A percentile compares a stretch with the other conserved stretches of the same genome.
Conservation (phyloP, 2,797 vertebrate genomes). For the Alcedo atthis region DNA sequence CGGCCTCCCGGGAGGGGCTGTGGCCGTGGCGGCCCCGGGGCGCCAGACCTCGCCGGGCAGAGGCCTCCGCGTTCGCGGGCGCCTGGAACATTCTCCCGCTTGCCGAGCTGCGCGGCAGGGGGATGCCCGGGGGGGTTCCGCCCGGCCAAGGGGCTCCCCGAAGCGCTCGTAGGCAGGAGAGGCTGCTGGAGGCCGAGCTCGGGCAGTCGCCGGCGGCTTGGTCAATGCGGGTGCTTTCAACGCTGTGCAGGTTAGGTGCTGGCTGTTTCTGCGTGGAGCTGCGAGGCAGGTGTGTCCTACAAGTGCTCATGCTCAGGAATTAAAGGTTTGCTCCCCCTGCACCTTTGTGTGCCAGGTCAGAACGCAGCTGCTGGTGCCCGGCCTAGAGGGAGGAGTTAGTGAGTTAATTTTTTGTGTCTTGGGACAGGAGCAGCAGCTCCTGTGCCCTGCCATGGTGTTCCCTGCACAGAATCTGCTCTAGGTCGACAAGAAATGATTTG, state of each 20-base stretch:
- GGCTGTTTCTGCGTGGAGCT: not conserved
- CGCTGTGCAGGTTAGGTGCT: not conserved
- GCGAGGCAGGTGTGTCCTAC: not conserved
- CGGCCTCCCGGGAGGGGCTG: accelerated
- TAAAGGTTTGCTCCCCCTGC: not conserved
- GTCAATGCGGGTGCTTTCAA: no score
- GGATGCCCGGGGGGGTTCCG: accelerated
- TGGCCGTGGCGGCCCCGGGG: not conserved
- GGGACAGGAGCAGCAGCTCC: not conserved
- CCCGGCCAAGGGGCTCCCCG: accelerated
- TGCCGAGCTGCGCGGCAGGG: accelerated
- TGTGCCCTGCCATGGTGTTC: not conserved
- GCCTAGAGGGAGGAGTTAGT: accelerated
- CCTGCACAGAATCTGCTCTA: not conserved
- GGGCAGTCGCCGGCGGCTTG: accelerated
- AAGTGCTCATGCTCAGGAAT: not conserved
- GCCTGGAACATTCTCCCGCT: accelerated
- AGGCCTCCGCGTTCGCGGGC: accelerated
- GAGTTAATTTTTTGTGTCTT: no score
- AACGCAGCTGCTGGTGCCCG: accelerated
- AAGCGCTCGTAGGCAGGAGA: accelerated
- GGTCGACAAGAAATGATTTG: not conserved
- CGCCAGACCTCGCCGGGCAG: not conserved
- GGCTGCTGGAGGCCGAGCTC: no score
- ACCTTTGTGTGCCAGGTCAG: no score